Base-by-base conservation (phyloP, 2,113 vertebrate genomes). In the Notiomystis cincta region DNA sequence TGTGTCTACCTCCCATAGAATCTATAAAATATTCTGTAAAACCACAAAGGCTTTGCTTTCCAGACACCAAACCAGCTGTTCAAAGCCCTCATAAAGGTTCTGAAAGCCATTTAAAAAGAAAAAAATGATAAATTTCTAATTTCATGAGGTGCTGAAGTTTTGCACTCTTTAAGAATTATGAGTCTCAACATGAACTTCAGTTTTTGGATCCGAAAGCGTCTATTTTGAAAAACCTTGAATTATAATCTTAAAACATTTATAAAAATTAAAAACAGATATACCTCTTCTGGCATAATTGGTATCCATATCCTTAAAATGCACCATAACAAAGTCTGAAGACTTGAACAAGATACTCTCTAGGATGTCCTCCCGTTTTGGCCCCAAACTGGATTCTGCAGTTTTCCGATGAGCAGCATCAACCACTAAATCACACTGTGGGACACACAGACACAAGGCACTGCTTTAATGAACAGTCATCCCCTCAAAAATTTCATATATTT, bases 341-440 rank as follows among this genome's bases (percentile, higher is more conserved):
- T 99, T 99, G 98, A 99, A 99, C 91, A 99, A 98, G 88, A 99
- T 99, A 96, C 99, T 99, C 93, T 99, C 99, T 35, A 99, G 98
- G 84, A 99, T 99, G 96, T 99, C 99, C 98, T 99, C 99, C 78
- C 98, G 98, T 95, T 98, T 99, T 97, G 99, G 99, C 90, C 98
- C 98, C 57, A 97, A 93, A 96, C 95, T 98, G 42, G 98, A 98
- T 95, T 99, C 99, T 56, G 98, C 97, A 95, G 98, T 99, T 97
- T 99, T 99, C 94, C 98, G 98, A 98, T 99, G 99, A 96, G 99
- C 99, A 92, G 99, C 99, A 97, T 99, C 99, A 83, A 99, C 98
- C 96, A 99, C 99, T 97, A 99, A 97, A 97, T 99, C 99, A 95
- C 99, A 99, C 99, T 99, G 91, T 33, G 42, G 70, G 64, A 73